These are phyloP conservation scores for Lasioglossum pauxillum DNA, from an alignment of 2,888 invertebrate species.

Conservation along the genomic window DNA sequence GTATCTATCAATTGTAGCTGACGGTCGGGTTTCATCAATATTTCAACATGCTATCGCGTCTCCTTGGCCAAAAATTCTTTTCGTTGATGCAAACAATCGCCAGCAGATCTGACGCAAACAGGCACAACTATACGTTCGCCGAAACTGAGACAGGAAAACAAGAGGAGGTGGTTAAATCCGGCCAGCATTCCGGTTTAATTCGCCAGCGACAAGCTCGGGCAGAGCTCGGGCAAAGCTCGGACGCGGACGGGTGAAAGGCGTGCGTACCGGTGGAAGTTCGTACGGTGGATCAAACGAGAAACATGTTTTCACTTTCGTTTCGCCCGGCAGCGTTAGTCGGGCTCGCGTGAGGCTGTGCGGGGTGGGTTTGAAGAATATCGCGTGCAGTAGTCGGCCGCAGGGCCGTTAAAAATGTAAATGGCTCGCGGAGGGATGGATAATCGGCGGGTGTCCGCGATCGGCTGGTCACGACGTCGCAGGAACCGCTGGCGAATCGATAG, in stretches of 20 bases:
- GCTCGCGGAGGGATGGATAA: neutral
- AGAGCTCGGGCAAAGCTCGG: neutral
- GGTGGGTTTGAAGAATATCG: constrained; percentile 6
- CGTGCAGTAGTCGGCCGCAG: constrained; percentile 13
- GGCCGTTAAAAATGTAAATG: constrained; percentile 35
- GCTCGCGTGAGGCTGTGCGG: neutral
- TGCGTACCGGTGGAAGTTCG: neutral
- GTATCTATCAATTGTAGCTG: neutral
- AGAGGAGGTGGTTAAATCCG: neutral
- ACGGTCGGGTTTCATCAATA: neutral
- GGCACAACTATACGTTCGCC: neutral
- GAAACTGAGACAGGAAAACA: neutral
- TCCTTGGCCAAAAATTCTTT: neutral
- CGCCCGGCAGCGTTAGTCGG: neutral
- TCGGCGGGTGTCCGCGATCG: constrained; percentile 16
- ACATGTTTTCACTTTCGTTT: constrained; percentile 16
- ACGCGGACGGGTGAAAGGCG: neutral
- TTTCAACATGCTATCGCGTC: neutral
- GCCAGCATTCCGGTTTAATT: neutral
- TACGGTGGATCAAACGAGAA: constrained; percentile 1
- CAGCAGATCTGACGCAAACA: neutral
- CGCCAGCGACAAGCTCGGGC: neutral
- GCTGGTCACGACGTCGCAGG: constrained; percentile 13
- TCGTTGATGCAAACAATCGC: neutral
- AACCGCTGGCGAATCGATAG: neutral